Base-by-base conservation (phyloP, 37 sponge, comb jelly and placozoan species). In the Aphrocallistes beatrix region DNA sequence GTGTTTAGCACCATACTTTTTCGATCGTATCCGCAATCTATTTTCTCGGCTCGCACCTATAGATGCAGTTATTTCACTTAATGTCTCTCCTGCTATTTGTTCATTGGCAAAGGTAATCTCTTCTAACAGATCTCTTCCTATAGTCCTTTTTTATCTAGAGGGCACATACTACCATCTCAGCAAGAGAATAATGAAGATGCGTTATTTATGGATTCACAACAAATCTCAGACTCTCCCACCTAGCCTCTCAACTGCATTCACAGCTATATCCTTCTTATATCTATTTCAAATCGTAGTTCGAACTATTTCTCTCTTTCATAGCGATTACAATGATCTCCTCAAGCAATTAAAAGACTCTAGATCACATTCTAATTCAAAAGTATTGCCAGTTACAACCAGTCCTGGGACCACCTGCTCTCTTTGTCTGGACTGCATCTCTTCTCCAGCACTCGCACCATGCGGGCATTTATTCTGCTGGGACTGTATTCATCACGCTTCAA, bases 151-250 rank as follows among this genome's bases (percentile, higher is more conserved):
- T 30, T 60, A 60, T 30, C 10, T 28, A 60, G 75, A 60, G 3
- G n/a, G 75, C 75, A 60, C 75, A 8, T 60, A 60, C 75, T 60
- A 60, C n/a, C 75, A 60, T 6, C 6, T 60, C 34, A 60, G 75
- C 75, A 60, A 60, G 75, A 60, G 75, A 60, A 60, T 60, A 32
- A 8, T 60, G n/a, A 3, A 60, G 21, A 60, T 60, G 75, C 8
- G 75, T 25, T 60, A 60, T 28, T 13, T 60, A 30, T 60, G 75
- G 75, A 60, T 60, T 25, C 75, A 60, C 34, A 28, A 21, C 34
- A 60, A 13, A 60, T 60, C 75, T 60, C 75, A 60, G 75, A 60
- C 10, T 3, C 75, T 60, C 17, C 75, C 75, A 25, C 75, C 75
- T 13, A 13, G 28, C 75, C 75, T 60, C 10, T 60, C 75, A 6